Percentiles rank a stretch among this genome's conserved stretches.
phyloP scores from a whole-genome alignment of 1,140 invertebrate genomes.

The Aethina tumida region DNA sequence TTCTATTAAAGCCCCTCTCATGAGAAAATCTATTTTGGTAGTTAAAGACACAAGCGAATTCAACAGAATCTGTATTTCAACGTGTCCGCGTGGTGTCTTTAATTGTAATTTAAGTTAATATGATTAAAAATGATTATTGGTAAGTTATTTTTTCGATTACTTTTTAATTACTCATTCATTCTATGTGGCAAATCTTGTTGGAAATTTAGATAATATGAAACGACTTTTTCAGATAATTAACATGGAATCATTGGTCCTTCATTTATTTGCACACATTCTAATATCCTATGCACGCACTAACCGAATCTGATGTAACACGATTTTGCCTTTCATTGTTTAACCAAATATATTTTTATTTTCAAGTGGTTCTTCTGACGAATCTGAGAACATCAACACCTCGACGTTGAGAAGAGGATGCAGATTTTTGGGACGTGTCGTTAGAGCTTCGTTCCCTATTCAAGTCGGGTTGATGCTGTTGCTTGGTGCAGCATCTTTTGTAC shows the following conservation, averaged over 20 bases:
- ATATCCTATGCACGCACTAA: too few relatives aligned
- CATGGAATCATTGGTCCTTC: neutral
- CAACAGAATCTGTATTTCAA: too few relatives aligned
- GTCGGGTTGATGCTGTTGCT: conserved; percentile 79
- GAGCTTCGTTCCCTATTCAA: conserved; percentile 85
- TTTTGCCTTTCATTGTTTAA: conserved; percentile 5
- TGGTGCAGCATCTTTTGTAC: conserved; percentile 78
- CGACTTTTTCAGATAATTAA: neutral
- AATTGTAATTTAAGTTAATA: too few relatives aligned
- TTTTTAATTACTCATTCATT: too few relatives aligned
- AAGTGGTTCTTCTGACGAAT: conserved; percentile 25
- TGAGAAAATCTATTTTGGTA: too few relatives aligned
- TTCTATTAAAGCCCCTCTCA: too few relatives aligned
- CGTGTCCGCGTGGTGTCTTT: too few relatives aligned
- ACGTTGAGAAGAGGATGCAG: conserved; percentile 62
- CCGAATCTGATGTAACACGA: neutral
- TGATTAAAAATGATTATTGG: too few relatives aligned
- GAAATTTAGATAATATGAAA: conserved; percentile 1
- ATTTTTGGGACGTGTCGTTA: conserved; percentile 76
- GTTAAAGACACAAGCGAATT: too few relatives aligned
- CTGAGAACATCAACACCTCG: conserved; percentile 43
- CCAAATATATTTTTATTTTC: conserved; percentile 15
- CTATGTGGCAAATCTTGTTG: too few relatives aligned
- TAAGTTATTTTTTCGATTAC: too few relatives aligned
- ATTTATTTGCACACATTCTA: too few relatives aligned